Evolutionary conservation across 1,140 invertebrate genomes (phyloP), one percentile per base, ranked within the genome.

Genomic region (Cyphomyrmex costatus): DNA sequence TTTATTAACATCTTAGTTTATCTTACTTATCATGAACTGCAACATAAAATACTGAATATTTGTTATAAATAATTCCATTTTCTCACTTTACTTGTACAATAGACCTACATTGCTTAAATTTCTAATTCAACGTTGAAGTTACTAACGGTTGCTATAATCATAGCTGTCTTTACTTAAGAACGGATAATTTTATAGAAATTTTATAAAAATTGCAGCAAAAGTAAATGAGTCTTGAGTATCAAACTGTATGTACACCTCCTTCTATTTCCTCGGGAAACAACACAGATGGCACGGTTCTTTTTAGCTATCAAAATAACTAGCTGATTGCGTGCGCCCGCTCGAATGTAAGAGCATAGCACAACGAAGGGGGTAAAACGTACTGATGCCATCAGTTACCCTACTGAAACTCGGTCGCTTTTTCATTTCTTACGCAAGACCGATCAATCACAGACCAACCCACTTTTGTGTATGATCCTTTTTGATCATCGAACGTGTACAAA

Each of bases 251-350:
- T 61, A 42, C 71, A 53, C 85, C 74, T 65, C 83, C 74, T 70
- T 60, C 51, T 85, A 70, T 90, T 82, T 71, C 36, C 10, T 24
- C 66, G 82, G 89, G 78, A 88, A 91, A 80, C 27, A 85, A 49
- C 71, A 61, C 88, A 90, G 83, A 89, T 92, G 89, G 76, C 71
- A 83, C 10, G 53, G 30, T 53, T 53, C 70, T 73, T 68, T 68
- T 56, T 68, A 51, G 79, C 88, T 86, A 86, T 92, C 82, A 86
- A 90, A 91, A 91, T 92, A 91, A 88, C 89, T 89, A 85, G 85
- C 79, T 86, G 82, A 91, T 91, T 88, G 91, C 89, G 88, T 91
- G 91, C 74, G 80, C 42, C 24, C 61, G 77, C 53, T 74, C 70
- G 56, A 77, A 68, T 65, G 58, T 63, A 85, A 78, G 42, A 60